Conservation (phyloP, 2,113 vertebrate species). For the Monopterus albus region DNA sequence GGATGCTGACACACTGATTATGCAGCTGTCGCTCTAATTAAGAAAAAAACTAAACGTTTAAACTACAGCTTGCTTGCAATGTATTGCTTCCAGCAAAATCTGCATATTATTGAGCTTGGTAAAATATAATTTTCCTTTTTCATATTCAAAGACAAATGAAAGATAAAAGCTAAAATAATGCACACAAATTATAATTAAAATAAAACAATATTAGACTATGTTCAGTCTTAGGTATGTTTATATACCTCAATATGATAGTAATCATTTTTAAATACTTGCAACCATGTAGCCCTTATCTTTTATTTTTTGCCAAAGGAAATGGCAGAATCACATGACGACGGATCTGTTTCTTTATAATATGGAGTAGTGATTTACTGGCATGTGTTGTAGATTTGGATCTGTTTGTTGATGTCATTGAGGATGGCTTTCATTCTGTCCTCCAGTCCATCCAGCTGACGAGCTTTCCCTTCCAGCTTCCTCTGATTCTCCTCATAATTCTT, state of each 20-base stretch:
- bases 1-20: not conserved
- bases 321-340: not conserved
- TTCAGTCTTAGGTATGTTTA: not conserved
- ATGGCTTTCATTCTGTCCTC: constrained; percentile 95
- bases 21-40: not conserved
- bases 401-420: constrained; percentile 92
- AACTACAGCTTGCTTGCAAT: constrained; percentile 12
- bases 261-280: constrained; percentile 10
- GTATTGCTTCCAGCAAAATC: constrained; percentile 6
- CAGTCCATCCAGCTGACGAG: constrained; percentile 90
- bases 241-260: constrained; percentile 1
- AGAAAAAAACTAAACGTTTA: not conserved
- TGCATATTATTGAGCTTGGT: not conserved
- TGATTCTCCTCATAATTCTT: constrained; percentile 92
- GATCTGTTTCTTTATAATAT: constrained; percentile 4
- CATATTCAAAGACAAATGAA: constrained; percentile 7
- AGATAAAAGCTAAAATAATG: constrained; percentile 24
- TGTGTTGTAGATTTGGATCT: constrained; percentile 98
- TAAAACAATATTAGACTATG: not conserved
- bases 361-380: constrained; percentile 84
- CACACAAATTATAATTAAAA: constrained; percentile 15
- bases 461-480: constrained; percentile 89
- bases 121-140: constrained; percentile 9
- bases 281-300: not conserved
- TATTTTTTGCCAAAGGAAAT: not conserved